Base-by-base conservation (phyloP, 2,797 vertebrate species). In the Malacoraja senta region DNA sequence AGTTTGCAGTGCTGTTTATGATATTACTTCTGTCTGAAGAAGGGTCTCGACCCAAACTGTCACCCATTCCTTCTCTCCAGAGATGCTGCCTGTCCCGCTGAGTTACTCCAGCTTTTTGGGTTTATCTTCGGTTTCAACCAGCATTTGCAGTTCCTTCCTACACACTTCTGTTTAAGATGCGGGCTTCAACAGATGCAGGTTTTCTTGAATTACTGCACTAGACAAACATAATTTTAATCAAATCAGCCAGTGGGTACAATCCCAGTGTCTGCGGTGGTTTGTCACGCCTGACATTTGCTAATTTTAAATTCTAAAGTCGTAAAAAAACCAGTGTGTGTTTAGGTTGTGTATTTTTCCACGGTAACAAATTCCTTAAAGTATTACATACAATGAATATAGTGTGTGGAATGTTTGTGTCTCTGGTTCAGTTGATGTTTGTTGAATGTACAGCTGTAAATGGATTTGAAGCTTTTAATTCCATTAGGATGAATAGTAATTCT, bases 361-460 rank as follows among this genome's bases (percentile, higher is more conserved):
- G 68, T 53, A 74, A 53, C 90, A 38, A 53, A 53, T 44, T 91
- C 21, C 35, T 17, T 74, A 74, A 44, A 26, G 29, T 13, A 29
- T 74, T 29, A 44, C 68, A 74, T 91, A 91, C 19, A 91, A 44
- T 91, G 38, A 74, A 74, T 44, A 29, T 74, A 72, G 19, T 72
- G 88, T 74, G 29, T 74, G 9, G 68, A 91, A 91, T 72, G 38
- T 91, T 63, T 24, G 72, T 65, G 68, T 13, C 65, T 53, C 35
- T 44, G 90, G 68, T 74, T 91, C 88, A 29, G 53, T 74, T 91
- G 90, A 91, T 72, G 63, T 91, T 68, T 74, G 21, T 91, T 6
- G 32, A 72, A 26, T 44, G 38, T 44, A 44, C 24, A 72, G 68
- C 44, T 91, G 63, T 71, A 26, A 91, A 72, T 35, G 24, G 68